phyloP scores from a whole-genome alignment of 2,888 invertebrate genomes.

The Trissoscelio sp. region DNA sequence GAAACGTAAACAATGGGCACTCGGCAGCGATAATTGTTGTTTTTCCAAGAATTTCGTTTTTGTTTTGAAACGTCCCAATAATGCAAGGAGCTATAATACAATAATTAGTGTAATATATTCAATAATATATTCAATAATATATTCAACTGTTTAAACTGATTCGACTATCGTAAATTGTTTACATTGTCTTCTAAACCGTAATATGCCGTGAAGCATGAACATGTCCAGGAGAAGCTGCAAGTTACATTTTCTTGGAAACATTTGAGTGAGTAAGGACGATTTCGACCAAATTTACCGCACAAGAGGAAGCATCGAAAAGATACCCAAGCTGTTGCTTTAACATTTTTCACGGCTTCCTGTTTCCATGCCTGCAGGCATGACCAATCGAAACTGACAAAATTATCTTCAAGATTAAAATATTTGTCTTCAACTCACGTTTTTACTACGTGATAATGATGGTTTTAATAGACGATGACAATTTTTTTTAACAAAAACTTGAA shows the following conservation, averaged over 20 bases:
- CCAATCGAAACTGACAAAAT: conserved; percentile 50
- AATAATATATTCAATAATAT: too few relatives aligned
- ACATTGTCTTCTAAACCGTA: conserved; percentile 20
- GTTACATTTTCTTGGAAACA: conserved; percentile 45
- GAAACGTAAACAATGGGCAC: too few relatives aligned
- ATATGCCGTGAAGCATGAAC: too few relatives aligned
- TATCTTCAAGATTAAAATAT: conserved; percentile 26
- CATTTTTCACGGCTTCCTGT: conserved; percentile 54
- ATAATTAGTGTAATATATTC: conserved; percentile 44
- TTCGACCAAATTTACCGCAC: conserved; percentile 25
- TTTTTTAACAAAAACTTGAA: too few relatives aligned
- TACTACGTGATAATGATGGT: conserved; percentile 36
- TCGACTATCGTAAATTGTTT: conserved; percentile 37
- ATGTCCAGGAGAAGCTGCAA: neutral
- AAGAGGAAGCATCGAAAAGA: conserved; percentile 34
- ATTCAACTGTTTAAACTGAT: conserved; percentile 41
- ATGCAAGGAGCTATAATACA: too few relatives aligned
- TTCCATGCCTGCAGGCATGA: conserved; percentile 46
- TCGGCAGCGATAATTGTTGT: too few relatives aligned
- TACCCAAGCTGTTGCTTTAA: conserved; percentile 40
- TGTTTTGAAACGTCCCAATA: too few relatives aligned
- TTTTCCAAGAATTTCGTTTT: too few relatives aligned
- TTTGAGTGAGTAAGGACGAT: conserved; percentile 13
- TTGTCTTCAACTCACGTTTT: conserved; percentile 12
- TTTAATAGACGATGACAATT: neutral